Base-by-base conservation (phyloP, 2,797 vertebrate genomes). In the Enteromius mattozi region DNA sequence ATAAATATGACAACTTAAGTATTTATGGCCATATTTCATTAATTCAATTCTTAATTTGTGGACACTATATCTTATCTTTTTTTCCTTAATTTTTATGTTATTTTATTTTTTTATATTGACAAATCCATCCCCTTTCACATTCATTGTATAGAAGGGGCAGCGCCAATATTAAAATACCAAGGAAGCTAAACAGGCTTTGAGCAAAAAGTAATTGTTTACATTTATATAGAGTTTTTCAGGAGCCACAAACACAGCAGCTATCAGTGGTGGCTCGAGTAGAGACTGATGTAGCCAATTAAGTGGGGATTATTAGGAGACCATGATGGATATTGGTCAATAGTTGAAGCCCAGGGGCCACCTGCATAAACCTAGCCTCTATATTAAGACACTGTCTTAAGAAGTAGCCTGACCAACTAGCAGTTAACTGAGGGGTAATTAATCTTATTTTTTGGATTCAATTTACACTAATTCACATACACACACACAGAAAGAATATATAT, bases 251-350 rank as follows among this genome's bases (percentile, higher is more conserved):
- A 63, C 59, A 63, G 24, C 21, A 37, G 45, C 45, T 77, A 42
- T 47, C 42, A 21, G 61, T 6, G 19, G 42, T 51, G 30, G 27
- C 27, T 63, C 5, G 12, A 27, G 63, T 6, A 59, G 35, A 51
- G 47, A 54, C 71, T 54, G 30, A 75, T 75, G 71, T 35, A 54
- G 71, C 14, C n/a, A 59, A 56, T 56, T 56, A 70, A 40, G 17
- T 19, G 1, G 3, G 16, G 66, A 56, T 40, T 37, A 81, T 70
- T 21, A 30, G 49, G 66, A 70, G 14, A 5, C 33, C 5, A 12
- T 40, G 47, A 70, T 70, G 78, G 78, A 80, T 70, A 56, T 33
- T 27, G 65, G 65, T 37, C 78, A 56, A 17, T 27, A 24, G 79
- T 19, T 24, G 24, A 59, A 81, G 49, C 3, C 49, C 79, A 56